Evolutionary conservation across 1,140 invertebrate species (phyloP), one percentile per base, ranked within the genome.

Genomic region (Pinna nobilis): DNA sequence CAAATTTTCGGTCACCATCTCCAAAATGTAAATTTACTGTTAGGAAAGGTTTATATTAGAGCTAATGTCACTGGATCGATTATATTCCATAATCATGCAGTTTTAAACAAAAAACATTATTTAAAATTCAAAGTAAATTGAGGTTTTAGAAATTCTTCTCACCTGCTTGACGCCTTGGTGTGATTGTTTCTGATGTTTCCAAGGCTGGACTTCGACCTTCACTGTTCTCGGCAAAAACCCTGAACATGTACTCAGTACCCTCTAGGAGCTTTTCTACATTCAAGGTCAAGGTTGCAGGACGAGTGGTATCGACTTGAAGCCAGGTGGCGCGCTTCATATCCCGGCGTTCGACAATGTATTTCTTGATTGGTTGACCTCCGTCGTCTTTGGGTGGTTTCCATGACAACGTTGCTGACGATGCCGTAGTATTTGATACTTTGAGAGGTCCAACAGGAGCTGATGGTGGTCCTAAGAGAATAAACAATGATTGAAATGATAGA

Each of bases 291-390:
- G 35, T 69, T 15, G 28, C 70, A 18, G 76, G 73, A 64, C 77
- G 79, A 0, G 82, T 78, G 39, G 77, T 79, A 41, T 83, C 82
- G 13, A 83, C 70, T 55, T 81, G 77, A 28, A 65, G 39, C 86
- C 86, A 89, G 7, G 78, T 73, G 25, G 80, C 71, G 33, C 85
- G 78, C 69, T 83, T 85, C 25, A 76, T 77, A 51, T 89, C 87
- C 39, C 95, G 94, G 89, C 97, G 94, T 89, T 99, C 95, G 73
- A 99, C 90, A 68, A 97, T 93, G 87, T 99, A 99, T 11, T 96
- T 96, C 86, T 95, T 96, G 76, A 99, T 95, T 82, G 97, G 97
- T 30, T 95, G 93, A 61, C 98, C 98, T 68, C 98, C 98, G 87
- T 99, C 97, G 84, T 92, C 94, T 76, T 94, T 92, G 15, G 98